Base-by-base conservation (phyloP, 2,888 invertebrate genomes). In the Plebejus melissa region DNA sequence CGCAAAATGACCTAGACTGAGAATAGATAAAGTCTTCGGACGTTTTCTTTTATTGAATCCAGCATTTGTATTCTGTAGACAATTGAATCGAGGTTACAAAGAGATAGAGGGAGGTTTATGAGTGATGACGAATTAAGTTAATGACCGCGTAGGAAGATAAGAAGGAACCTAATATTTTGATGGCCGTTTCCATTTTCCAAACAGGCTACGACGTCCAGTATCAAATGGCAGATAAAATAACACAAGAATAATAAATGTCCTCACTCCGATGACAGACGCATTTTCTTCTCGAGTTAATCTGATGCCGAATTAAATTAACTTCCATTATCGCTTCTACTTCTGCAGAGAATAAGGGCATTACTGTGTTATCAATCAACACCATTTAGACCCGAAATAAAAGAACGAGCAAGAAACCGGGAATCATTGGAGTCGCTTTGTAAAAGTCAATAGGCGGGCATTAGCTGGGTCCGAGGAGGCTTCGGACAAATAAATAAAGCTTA, bases 401-500 rank as follows among this genome's bases (percentile, higher is more conserved):
- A 50, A 16, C 5, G 13, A 32, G 72, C 16, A 54, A 71, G 46
- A 71, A 50, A 6, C 28, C 50, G 54, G 72, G 32, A 72, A 54
- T 72, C 72, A 72, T 72, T 72, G 72, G 50, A 72, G 72, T 75
- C 57, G 75, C 38, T 70, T 69, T 75, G 38, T 70, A 70, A 69
- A 75, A 75, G 75, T 75, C 54, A 70, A 75, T 75, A 57, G 69
- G 69, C 46, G 38, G 69, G 38, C 70, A 75, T 75, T 75, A 75
- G 41, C 75, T 36, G 75, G 54, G 54, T 57, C 69, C 50, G 69
- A 57, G 54, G 13, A 70, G 69, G 38, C 57, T 69, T 75, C 75
- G 69, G 69, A 69, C 69, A 70, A 32, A 69, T 69, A 75, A 70
- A 75, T 70, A 57, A 50, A 46, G 74, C 74, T 69, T 74, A 60